Conservation (phyloP, 2,113 vertebrate species). For the Pelecanoides urinatrix region DNA sequence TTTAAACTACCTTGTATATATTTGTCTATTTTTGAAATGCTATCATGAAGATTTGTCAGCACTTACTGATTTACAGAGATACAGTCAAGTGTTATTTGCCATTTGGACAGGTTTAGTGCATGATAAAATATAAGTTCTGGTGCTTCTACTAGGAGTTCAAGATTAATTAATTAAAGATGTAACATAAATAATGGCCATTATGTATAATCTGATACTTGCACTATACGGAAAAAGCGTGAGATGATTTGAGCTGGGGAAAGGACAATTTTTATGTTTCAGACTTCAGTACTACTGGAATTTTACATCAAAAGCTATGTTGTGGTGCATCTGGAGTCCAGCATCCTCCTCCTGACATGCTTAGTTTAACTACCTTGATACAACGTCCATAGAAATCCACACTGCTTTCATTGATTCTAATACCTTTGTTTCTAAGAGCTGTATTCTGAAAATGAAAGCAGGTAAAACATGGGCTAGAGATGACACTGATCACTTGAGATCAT, state of each 20-base stretch:
- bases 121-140: not conserved
- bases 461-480: not conserved
- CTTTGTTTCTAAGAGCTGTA: not conserved
- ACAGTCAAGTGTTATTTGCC: not conserved
- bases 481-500: not conserved
- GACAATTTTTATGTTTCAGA: not conserved
- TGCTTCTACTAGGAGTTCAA: not conserved
- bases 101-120: not conserved
- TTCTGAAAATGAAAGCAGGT: not conserved
- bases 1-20: not conserved
- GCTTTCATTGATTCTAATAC: not conserved
- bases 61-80: not conserved
- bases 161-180: not conserved
- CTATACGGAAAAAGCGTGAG: not conserved
- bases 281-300: not conserved
- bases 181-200: not conserved
- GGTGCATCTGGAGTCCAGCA: not conserved
- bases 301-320: not conserved
- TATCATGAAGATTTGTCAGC: not conserved
- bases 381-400: not conserved
- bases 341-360: rapidly evolving
- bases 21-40: not conserved
- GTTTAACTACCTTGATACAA: not conserved
- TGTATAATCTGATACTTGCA: not conserved
- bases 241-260: not conserved